These are phyloP conservation scores for Pardalotus punctatus DNA, from an alignment of 2,113 vertebrate species.

Conservation along the genomic window DNA sequence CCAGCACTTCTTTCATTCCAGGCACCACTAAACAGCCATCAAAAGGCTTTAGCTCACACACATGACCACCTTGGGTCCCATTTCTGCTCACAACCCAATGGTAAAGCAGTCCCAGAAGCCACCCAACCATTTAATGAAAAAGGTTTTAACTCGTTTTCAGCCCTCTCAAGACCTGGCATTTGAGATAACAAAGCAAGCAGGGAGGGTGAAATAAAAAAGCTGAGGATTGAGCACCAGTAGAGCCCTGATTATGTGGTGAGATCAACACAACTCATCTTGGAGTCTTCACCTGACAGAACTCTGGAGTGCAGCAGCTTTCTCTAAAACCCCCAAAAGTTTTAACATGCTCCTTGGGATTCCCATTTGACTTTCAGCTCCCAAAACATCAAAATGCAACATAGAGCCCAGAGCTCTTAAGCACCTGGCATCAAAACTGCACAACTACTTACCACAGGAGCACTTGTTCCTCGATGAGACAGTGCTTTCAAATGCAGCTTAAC, in stretches of 20 bases:
- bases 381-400: not conserved
- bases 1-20: not conserved
- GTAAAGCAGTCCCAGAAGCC: not conserved
- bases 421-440: not conserved
- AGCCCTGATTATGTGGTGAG: not conserved
- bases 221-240: not conserved
- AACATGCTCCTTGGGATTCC: constrained; percentile 7
- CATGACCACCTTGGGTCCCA: not conserved
- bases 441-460: not conserved
- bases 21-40: not conserved
- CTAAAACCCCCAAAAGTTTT: not conserved
- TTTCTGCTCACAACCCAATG: not conserved
- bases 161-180: not conserved
- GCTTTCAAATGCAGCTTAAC: constrained; percentile 35
- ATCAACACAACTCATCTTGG: not conserved
- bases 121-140: not conserved
- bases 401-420: not conserved
- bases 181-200: not conserved
- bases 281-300: not conserved
- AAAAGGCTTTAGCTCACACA: not conserved
- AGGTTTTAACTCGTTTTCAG: not conserved
- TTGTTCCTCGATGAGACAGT: not conserved
- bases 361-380: not conserved
- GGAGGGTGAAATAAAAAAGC: not conserved
- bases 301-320: not conserved